Conservation (phyloP, 2,797 vertebrate genomes). For the Aselliscus stoliczkanus region DNA sequence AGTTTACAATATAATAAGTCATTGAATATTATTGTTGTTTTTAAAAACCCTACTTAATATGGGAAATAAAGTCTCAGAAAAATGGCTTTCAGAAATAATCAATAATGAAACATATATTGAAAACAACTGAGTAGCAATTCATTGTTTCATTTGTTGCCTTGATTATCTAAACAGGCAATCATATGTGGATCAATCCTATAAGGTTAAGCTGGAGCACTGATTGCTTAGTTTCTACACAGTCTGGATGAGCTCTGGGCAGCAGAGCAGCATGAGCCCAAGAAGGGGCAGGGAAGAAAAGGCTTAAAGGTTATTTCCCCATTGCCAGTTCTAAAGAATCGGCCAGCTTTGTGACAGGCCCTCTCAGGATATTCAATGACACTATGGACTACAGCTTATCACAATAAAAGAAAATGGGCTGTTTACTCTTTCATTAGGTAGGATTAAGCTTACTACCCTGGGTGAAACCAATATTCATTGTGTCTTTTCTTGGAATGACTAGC, state of each 20-base stretch:
- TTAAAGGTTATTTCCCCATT: background rate
- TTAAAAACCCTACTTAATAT: background rate
- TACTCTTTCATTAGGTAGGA: background rate
- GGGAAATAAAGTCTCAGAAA: background rate
- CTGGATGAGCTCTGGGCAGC: background rate
- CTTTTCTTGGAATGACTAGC: slow-evolving; percentile 51
- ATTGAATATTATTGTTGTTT: background rate
- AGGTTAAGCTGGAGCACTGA: background rate
- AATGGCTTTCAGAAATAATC: background rate
- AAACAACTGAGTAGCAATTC: background rate
- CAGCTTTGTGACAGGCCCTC: background rate
- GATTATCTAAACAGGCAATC: background rate
- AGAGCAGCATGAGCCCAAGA: background rate
- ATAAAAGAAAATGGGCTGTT: background rate
- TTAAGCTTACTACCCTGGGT: background rate
- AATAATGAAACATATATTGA: background rate
- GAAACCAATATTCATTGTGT: background rate
- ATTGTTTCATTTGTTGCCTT: background rate
- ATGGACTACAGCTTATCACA: background rate
- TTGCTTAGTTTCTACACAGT: background rate
- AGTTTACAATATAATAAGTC: background rate
- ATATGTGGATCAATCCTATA: background rate
- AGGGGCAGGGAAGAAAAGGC: background rate
- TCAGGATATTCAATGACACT: background rate
- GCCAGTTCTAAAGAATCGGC: background rate